Base-by-base conservation (phyloP, 2,797 vertebrate genomes). In the Podarcis siculus region DNA sequence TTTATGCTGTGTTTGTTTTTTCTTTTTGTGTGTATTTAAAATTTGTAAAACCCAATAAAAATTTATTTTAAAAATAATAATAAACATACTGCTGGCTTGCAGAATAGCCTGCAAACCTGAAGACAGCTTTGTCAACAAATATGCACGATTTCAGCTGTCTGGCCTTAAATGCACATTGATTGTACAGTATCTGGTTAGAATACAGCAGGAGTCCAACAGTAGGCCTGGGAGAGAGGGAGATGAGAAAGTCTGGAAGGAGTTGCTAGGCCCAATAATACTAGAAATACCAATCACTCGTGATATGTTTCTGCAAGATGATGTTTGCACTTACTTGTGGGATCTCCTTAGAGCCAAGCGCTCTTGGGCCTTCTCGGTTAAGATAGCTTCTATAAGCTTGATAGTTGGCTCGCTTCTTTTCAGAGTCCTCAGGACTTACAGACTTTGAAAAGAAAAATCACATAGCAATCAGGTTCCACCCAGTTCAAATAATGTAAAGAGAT, bases 291-390 rank as follows among this genome's bases (percentile, higher is more conserved):
- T 23, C 19, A 12, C 5, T 27, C 23, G 15, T 45, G 12, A 21
- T 58, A 30, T 67, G 27, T 66, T 32, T 79, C 39, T 78, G 6
- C 45, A 67, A 61, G 0, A 83, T 73, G 81, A 13, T 4, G 30
- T n/a, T 6, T 27, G 19, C 27, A 58, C 86, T 95, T 89, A 99
- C 99, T 96, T 96, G 96, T 3, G 99, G 99, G 87, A 99, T 98
- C 91, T 99, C 98, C 95, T 99, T 99, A 86, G 99, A 98, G 39
- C 99, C 99, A 93, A 99, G 97, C 0, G 99, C 99, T 94, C 98
- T 98, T 0, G 99, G 99, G 71, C 99, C 99, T 76, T 99, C 99
- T n/a, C 99, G 96, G 96, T 98, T 99, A 25, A 99, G 98, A 94
- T 93, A 99, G 96, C 97, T 99, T 87, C 98, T 97, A 93, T 96